Conservation (phyloP, 2,113 vertebrate species). For the Ginglymostoma cirratum region DNA sequence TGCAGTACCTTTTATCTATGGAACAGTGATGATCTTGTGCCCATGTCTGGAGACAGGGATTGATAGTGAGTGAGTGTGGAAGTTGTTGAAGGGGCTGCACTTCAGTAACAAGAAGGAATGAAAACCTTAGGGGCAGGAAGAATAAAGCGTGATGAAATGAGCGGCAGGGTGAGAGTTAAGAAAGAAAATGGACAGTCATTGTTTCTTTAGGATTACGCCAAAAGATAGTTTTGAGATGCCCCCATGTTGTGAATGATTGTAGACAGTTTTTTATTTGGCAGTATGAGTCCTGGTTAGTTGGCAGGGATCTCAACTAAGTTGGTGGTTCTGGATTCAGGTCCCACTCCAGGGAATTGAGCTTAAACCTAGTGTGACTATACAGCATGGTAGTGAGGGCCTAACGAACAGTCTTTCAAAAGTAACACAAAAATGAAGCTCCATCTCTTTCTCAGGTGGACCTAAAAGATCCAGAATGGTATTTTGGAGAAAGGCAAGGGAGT, state of each 20-base stretch:
- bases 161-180: not conserved
- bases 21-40: not conserved
- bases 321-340: not conserved
- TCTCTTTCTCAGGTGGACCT: not conserved
- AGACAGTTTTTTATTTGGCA: not conserved
- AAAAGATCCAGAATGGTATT: not conserved
- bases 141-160: not conserved
- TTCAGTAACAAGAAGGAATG: not conserved
- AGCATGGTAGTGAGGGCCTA: not conserved
- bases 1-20: too few species aligned
- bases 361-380: not conserved
- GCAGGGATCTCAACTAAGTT: not conserved
- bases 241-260: not conserved
- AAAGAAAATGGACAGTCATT: not conserved
- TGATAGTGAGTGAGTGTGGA: not conserved
- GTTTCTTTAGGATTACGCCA: not conserved
- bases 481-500: not conserved
- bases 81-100: not conserved
- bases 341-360: not conserved
- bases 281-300: too few species aligned
- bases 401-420: not conserved
- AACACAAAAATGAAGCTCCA: not conserved
- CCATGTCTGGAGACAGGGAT: not conserved
- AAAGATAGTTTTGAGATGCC: not conserved
- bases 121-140: not conserved